A percentile compares a stretch with the other conserved stretches of the same genome.
Conservation (phyloP, 1,140 invertebrate genomes). For the Polypedilum vanderplanki region DNA sequence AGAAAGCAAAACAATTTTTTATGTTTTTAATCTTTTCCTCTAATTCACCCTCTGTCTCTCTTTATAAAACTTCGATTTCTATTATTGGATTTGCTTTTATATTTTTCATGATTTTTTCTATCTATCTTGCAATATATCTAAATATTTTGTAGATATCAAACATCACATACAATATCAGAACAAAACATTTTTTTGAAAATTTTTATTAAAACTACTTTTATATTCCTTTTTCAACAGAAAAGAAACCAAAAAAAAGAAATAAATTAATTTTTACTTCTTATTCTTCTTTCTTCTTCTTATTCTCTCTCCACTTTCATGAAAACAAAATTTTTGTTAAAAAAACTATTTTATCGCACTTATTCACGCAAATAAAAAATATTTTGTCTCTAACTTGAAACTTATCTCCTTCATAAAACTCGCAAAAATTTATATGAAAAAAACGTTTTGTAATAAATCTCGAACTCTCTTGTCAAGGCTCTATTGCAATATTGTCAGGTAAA, state of each 20-base stretch:
- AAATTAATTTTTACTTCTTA: constrained; percentile 14
- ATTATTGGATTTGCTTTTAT: no score
- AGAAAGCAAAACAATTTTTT: no score
- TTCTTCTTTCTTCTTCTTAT: constrained; percentile 21
- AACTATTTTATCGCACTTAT: constrained; percentile 2
- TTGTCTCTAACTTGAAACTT: neutral
- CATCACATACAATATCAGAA: no score
- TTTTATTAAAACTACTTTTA: neutral
- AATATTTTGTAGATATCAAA: no score
- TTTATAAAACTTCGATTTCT: no score
- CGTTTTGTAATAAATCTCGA: constrained; percentile 1
- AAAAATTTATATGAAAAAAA: neutral
- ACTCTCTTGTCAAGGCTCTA: constrained; percentile 32
- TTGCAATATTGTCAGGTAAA: constrained; percentile 35
- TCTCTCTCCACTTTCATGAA: neutral
- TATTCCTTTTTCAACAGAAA: neutral
- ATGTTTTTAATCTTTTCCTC: no score
- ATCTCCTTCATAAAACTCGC: neutral
- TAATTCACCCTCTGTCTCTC: no score
- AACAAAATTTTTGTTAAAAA: neutral
- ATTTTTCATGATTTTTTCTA: no score
- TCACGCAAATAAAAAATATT: neutral
- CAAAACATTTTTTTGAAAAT: no score
- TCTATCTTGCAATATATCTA: no score
- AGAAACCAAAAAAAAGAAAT: constrained; percentile 20